Base-by-base conservation (phyloP, 2,797 vertebrate genomes). In the Crenichthys baileyi region DNA sequence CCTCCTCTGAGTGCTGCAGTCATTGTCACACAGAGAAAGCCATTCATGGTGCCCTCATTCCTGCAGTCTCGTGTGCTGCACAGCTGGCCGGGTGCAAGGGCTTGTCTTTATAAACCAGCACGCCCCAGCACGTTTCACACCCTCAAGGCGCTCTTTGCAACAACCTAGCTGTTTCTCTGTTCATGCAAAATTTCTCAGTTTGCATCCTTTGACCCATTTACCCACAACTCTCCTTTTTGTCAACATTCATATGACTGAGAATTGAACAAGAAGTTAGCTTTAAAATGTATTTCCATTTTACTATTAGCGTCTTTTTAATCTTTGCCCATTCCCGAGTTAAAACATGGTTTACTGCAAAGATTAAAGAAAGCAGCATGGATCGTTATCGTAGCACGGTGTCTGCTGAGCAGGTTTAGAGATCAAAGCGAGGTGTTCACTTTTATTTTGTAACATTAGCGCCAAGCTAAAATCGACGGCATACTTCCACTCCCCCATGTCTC, bases 321-420 rank as follows among this genome's bases (percentile, higher is more conserved):
- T 44, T 48, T 76, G 73, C 67, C 61, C 71, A 55, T 22, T 53
- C 79, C 82, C 82, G 73, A 63, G 73, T 87, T 77, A 87, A 88
- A 87, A 80, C 79, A 74, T 58, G 39, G 56, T 81, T 79, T 22
- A 26, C 72, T 91, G 94, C 87, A 95, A 93, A 94, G 91, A 95
- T 95, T 96, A 95, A 91, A 94, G 91, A 92, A 93, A 94, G 31
- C 7, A 82, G 13, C 85, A 15, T 72, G 91, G 92, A 93, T 94
- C 70, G 92, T 95, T 96, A 95, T 96, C 94, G 93, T 87, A 94
- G 95, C 94, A 91, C 89, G 89, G 91, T 0, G 87, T 95, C 95
- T 96, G 91, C 92, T 76, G 92, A 91, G 85, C 93, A 93, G 95
- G 92, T 92, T 90, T 26, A 79, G 56, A 94, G 94, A 96, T 96